Evolutionary conservation across 2,888 invertebrate species (phyloP), one percentile per base, ranked within the genome.

Genomic region (Patella ulyssiponensis): DNA sequence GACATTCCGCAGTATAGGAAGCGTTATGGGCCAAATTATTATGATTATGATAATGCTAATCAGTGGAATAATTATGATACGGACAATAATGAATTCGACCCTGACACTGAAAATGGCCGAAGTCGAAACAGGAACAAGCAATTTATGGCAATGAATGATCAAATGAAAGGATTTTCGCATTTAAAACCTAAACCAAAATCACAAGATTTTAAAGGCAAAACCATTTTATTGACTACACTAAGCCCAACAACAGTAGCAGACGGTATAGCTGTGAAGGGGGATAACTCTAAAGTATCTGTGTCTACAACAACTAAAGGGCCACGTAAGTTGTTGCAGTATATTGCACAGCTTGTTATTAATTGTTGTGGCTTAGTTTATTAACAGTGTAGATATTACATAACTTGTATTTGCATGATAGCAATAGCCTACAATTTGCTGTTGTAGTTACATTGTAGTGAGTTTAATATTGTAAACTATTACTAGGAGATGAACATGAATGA

Each of bases 121-220:
- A 84, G 81, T 79, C 81, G 87, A n/a, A 88, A 87, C 80, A 81
- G 88, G 54, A 86, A 87, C 80, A 86, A 86, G 71, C 81, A 83
- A 1, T 87, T 88, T 83, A 82, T 86, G 79, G 82, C 80, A 54
- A 84, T 82, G 77, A 85, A 82, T 74, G 71, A 82, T 70, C 81
- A 87, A 75, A 78, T 85, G 81, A 82, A 85, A 75, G 81, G 82
- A 15, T 81, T 79, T 76, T 79, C 74, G 69, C 71, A 71, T 56
- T 74, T 74, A 33, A 78, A 76, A 53, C 74, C 73, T 44, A 69
- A 71, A 51, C 76, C 72, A 33, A 78, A 76, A 53, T 72, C 73
- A 23, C 80, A 75, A n/a, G 44, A 51, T 3, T 33, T 44, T 53
- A 72, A 72, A 7, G 51, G 53, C n/a, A 20, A 27, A 72, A 23